phyloP scores from a whole-genome alignment of 35 echinoderm and acorn worm genomes.

The Patiria miniata region DNA sequence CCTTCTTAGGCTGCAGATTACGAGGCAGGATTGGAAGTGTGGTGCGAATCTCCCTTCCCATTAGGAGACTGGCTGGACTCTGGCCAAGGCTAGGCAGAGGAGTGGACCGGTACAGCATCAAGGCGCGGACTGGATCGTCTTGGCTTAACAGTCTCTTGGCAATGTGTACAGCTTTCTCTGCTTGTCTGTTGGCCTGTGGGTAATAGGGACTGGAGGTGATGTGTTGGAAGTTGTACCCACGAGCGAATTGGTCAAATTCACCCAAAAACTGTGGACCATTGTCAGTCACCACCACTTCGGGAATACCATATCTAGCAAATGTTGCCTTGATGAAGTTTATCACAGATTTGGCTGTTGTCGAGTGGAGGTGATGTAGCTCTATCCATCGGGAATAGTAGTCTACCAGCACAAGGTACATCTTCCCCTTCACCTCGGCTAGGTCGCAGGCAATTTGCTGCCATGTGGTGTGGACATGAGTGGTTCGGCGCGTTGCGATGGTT shows the following conservation, averaged over 20 bases:
- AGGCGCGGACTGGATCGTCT: neutral
- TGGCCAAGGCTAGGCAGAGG: neutral
- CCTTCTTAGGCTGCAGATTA: conserved; percentile 9
- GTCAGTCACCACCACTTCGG: conserved; percentile 7
- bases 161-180: conserved; percentile 28
- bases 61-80: neutral
- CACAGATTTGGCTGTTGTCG: neutral
- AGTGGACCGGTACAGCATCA: conserved; percentile 38
- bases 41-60: conserved; percentile 22
- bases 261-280: neutral
- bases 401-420: neutral
- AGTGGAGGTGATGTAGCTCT: neutral
- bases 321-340: neutral
- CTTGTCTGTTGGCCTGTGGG: conserved; percentile 26
- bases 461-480: neutral
- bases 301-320: no score
- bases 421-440: no score
- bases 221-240: conserved; percentile 32
- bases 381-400: neutral
- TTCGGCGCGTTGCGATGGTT: neutral
- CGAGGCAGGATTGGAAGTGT: neutral
- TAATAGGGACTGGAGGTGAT: conserved; percentile 8
- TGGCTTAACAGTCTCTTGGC: neutral
- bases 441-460: no score
- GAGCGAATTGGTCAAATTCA: conserved; percentile 19